Evolutionary conservation across 2,797 vertebrate genomes (phyloP).

Genomic region (Gephyroberyx darwinii): DNA sequence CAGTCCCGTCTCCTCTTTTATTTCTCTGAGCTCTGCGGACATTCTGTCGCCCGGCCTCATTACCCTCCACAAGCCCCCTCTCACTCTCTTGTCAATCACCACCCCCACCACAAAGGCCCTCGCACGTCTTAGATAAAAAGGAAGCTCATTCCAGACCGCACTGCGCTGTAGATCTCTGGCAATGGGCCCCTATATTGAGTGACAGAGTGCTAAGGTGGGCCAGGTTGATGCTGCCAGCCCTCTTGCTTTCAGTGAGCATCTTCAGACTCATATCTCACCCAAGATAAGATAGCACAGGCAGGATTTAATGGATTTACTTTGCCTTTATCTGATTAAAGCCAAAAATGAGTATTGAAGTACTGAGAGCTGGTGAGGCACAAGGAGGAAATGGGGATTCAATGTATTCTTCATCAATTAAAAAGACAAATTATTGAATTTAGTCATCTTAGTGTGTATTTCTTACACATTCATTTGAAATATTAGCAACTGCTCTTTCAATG

Average conservation of each 20-base stretch:
- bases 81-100: conserved; percentile 42
- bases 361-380: too few species aligned
- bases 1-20: conserved; percentile 3
- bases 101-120: conserved; percentile 34
- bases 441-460: too few species aligned
- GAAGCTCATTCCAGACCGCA: conserved; percentile 28
- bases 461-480: not conserved
- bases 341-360: too few species aligned
- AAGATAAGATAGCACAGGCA: too few species aligned
- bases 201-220: conserved; percentile 1
- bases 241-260: too few species aligned
- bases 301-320: too few species aligned
- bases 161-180: conserved; percentile 4
- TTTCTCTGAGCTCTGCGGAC: conserved; percentile 23
- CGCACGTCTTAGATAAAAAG: conserved; percentile 30
- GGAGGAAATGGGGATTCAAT: not conserved
- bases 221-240: not conserved
- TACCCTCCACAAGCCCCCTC: not conserved
- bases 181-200: not conserved
- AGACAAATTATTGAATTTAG: too few species aligned
- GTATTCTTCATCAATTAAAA: too few species aligned
- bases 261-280: too few species aligned
- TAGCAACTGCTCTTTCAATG: not conserved
- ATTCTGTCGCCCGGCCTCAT: conserved; percentile 20
- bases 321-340: too few species aligned